Evolutionary conservation across 2,797 vertebrate species (phyloP).

Genomic region (Megalops cyprinoides): DNA sequence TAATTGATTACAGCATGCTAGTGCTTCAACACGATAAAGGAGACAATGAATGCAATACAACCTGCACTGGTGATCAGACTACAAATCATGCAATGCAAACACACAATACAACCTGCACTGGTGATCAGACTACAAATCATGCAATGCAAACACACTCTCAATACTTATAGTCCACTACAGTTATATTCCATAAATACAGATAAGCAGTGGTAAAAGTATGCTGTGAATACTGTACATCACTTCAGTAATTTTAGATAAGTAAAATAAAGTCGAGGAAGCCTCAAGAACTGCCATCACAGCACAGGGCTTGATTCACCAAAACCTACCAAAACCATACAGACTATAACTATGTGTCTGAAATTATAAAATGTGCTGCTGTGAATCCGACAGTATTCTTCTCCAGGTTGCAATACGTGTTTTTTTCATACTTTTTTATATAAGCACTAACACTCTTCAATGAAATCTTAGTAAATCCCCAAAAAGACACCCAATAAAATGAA

Average conservation of each 20-base stretch:
- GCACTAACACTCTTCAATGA: not conserved
- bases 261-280: too few relatives aligned
- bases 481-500: conserved; percentile 1
- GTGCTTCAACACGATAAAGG: too few relatives aligned
- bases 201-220: not conserved
- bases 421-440: not conserved
- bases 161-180: not conserved
- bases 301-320: too few relatives aligned
- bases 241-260: too few relatives aligned
- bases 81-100: not conserved
- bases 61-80: too few relatives aligned
- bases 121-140: too few relatives aligned
- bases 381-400: not conserved
- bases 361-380: too few relatives aligned
- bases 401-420: not conserved
- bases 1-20: not conserved
- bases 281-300: too few relatives aligned
- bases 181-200: not conserved
- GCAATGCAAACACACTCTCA: not conserved
- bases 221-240: not conserved
- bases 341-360: too few relatives aligned
- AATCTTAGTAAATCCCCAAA: not conserved
- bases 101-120: too few relatives aligned
- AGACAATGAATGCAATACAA: too few relatives aligned
- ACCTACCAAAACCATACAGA: too few relatives aligned